Evolutionary conservation across 2,888 invertebrate species (phyloP).

Genomic region (Oligia strigilis): DNA sequence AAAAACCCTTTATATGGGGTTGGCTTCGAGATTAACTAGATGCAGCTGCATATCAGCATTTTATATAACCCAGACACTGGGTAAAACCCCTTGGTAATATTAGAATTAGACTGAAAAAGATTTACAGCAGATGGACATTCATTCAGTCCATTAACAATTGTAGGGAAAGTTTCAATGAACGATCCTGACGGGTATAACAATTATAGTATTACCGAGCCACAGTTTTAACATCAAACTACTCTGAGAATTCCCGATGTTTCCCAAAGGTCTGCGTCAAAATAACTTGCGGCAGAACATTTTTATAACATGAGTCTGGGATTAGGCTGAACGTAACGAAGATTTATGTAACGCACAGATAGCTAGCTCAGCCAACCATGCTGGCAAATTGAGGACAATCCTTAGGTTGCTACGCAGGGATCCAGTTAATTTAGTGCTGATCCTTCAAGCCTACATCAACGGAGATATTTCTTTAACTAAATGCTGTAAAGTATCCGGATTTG

Average conservation of each 20-base stretch:
- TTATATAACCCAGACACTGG: background rate
- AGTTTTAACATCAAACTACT: slow-evolving; percentile 24
- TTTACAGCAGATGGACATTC: too few relatives aligned
- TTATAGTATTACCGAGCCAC: background rate
- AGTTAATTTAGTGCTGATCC: slow-evolving; percentile 52
- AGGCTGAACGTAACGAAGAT: slow-evolving; percentile 52
- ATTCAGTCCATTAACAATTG: background rate
- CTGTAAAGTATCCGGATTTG: slow-evolving; percentile 26
- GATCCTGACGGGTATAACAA: background rate
- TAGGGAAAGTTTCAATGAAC: background rate
- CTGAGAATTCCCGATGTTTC: slow-evolving; percentile 12
- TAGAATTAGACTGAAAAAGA: background rate
- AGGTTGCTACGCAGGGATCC: slow-evolving; percentile 36
- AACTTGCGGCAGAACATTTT: slow-evolving; percentile 46
- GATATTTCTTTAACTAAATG: slow-evolving; percentile 29
- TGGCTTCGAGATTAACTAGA: too few relatives aligned
- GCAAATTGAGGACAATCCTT: slow-evolving; percentile 63
- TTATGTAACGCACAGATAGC: slow-evolving; percentile 57
- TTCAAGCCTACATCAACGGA: slow-evolving; percentile 41
- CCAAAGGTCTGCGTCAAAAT: slow-evolving; percentile 32
- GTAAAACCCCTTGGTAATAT: background rate
- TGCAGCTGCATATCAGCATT: background rate
- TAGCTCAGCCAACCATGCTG: slow-evolving; percentile 45
- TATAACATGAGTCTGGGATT: slow-evolving; percentile 54
- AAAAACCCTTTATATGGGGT: too few relatives aligned